Percentiles rank a stretch among this genome's conserved stretches.
Conservation (phyloP, 2,888 invertebrate genomes). For the Cheilosia grossa region DNA sequence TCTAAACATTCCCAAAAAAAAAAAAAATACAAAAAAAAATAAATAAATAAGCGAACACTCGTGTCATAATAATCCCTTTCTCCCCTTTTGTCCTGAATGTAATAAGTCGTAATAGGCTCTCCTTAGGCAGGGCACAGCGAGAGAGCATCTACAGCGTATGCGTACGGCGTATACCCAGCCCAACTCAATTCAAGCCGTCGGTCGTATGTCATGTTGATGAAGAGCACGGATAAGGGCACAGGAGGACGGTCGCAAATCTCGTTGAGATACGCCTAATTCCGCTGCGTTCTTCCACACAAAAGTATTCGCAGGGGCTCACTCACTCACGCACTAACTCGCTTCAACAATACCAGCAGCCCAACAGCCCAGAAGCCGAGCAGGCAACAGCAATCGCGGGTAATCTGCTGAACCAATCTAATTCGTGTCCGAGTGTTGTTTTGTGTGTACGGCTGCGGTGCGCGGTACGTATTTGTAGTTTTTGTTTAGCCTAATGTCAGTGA, state of each 20-base stretch:
- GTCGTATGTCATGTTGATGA: slow-evolving; percentile 70
- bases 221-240: slow-evolving; percentile 65
- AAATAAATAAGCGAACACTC: slow-evolving; percentile 18
- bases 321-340: slow-evolving; percentile 24
- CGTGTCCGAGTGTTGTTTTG: slow-evolving; percentile 73
- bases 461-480: slow-evolving; percentile 65
- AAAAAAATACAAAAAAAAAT: slow-evolving; percentile 9
- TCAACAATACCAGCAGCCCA: slow-evolving; percentile 4
- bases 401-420: slow-evolving; percentile 72
- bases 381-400: slow-evolving; percentile 41
- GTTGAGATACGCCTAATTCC: slow-evolving; percentile 73
- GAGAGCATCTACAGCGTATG: slow-evolving; percentile 4
- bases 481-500: slow-evolving; percentile 74
- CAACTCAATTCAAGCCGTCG: slow-evolving; percentile 52
- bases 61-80: slow-evolving; percentile 43
- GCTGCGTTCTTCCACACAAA: slow-evolving; percentile 56
- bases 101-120: slow-evolving; percentile 59
- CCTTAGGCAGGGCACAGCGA: slow-evolving; percentile 1
- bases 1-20: slow-evolving; percentile 1
- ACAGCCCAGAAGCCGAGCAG: not conserved
- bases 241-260: slow-evolving; percentile 48
- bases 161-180: slow-evolving; percentile 5
- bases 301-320: slow-evolving; percentile 18
- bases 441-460: slow-evolving; percentile 38
- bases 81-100: slow-evolving; percentile 18